Conservation (phyloP, 2,113 vertebrate genomes). For the Damaliscus lunatus region DNA sequence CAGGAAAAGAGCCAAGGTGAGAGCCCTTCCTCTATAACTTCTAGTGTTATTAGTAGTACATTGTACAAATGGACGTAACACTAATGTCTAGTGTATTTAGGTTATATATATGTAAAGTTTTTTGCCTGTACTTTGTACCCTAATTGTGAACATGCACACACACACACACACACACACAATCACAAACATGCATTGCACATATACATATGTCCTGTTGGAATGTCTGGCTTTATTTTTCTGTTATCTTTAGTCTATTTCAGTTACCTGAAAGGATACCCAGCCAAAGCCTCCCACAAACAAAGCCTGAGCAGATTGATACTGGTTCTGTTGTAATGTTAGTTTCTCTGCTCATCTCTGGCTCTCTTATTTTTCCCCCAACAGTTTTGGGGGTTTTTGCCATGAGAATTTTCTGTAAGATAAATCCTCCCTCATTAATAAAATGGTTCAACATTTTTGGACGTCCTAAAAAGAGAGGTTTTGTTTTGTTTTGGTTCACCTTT, state of each 20-base stretch:
- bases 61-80: not conserved
- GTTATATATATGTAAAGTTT: not conserved
- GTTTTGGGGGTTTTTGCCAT: not conserved
- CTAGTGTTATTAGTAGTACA: not conserved
- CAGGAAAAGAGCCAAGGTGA: conserved; percentile 97
- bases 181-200: not conserved
- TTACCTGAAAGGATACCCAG: not conserved
- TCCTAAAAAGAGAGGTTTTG: not conserved
- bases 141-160: not conserved
- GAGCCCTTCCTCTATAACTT: not conserved
- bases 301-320: conserved; percentile 6
- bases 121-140: not conserved
- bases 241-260: not conserved
- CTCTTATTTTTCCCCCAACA: not conserved
- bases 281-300: not conserved
- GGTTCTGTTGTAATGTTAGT: not conserved
- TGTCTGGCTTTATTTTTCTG: not conserved
- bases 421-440: conserved; percentile 18
- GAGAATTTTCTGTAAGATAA: conserved; percentile 19
- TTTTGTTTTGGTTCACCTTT: not conserved
- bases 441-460: not conserved
- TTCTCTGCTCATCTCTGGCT: conserved; percentile 1
- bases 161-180: not conserved
- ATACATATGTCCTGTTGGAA: not conserved
- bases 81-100: not conserved